phyloP scores from a whole-genome alignment of 2,797 vertebrate genomes.

The Brachymystax lenok region DNA sequence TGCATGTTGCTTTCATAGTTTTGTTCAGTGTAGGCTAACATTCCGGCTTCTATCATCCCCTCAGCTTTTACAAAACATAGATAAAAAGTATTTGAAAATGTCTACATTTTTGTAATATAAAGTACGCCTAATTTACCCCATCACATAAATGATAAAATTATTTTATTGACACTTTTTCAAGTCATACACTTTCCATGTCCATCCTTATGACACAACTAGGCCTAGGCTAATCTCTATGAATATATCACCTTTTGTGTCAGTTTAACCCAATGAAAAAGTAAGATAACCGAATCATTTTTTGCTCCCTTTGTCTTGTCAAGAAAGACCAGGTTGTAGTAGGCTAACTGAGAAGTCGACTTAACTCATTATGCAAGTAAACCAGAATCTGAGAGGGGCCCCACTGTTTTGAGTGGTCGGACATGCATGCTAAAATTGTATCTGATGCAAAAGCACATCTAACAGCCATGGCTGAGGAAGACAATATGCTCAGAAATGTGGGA shows the following conservation, averaged over 20 bases:
- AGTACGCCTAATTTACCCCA: no score
- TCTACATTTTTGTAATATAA: no score
- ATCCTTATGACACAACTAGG: no score
- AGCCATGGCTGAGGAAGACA: conserved; percentile 54
- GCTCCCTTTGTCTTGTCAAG: background rate
- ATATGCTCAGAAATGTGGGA: conserved; percentile 60
- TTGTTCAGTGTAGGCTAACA: no score
- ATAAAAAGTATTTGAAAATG: no score
- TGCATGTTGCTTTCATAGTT: no score
- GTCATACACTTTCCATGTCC: no score
- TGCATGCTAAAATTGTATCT: conserved; percentile 41
- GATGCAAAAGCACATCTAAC: conserved; percentile 38
- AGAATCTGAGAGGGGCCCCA: conserved; percentile 12
- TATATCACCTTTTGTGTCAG: background rate
- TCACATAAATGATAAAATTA: no score
- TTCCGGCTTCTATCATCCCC: no score
- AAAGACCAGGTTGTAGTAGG: conserved; percentile 1
- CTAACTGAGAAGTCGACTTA: conserved; percentile 22
- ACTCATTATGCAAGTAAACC: conserved; percentile 10
- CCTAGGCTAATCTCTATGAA: background rate
- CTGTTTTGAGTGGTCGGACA: conserved; percentile 43
- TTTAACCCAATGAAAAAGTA: background rate
- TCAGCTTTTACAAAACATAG: no score
- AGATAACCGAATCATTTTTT: background rate
- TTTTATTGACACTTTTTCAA: no score